Evolutionary conservation across 37 sponge, comb jelly and placozoan species (phyloP), one percentile per base, ranked within the genome.

Genomic region (Agelas oroides): DNA sequence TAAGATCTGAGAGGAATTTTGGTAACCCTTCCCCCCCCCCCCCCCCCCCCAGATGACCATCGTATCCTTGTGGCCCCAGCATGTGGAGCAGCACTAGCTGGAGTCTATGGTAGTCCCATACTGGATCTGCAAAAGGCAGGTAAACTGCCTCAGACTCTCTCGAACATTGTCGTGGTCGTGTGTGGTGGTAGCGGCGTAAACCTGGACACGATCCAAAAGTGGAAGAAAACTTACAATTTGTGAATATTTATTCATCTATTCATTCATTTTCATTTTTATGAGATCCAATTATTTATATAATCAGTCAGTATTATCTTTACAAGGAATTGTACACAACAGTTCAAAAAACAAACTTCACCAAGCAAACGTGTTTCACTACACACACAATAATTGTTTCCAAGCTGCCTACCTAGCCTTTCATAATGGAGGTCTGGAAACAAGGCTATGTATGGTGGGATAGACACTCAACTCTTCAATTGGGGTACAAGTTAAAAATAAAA

Each of bases 1-100:
- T n/a, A n/a, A n/a, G n/a, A n/a, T n/a, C n/a, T n/a, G n/a, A n/a
- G n/a, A n/a, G n/a, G n/a, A n/a, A n/a, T n/a, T n/a, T n/a, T n/a
- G n/a, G n/a, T n/a, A n/a, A n/a, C n/a, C n/a, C n/a, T n/a, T n/a
- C n/a, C n/a, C n/a, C n/a, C n/a, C n/a, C n/a, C n/a, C n/a, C 31
- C 52, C 28, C 53, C 30, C 39, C 14, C 20, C 54, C 52, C 58
- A 92, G 95, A 95, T 87, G 95, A 96, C 56, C 97, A 98, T 52
- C 73, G 84, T 35, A 66, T 92, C 71, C 73, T 96, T 28, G 95
- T 98, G 70, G 89, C 94, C 41, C 94, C 95, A 20, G 86, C 99
- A 0, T 98, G 99, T 94, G 99, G 99, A 0, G 97, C 94, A 19
- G 88, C 97, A 1, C 78, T 98, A 17, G 82, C 99, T 36, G 93